Evolutionary conservation across 37 sponge, comb jelly and placozoan genomes (phyloP), one percentile per base, ranked within the genome.

Genomic region (Chondrilla cf. caribensis): DNA sequence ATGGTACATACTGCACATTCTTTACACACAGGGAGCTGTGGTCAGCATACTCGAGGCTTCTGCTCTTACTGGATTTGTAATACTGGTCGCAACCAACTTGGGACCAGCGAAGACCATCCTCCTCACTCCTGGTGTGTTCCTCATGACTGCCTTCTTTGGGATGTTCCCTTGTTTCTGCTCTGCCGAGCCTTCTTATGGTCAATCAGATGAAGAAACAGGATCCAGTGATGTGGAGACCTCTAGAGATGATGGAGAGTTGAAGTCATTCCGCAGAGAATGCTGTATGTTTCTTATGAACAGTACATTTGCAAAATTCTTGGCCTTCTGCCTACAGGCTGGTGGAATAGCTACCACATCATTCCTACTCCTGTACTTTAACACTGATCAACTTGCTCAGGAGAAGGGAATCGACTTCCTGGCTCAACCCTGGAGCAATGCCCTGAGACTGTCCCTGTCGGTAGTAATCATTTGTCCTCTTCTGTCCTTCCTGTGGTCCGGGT

Each of bases 31-130:
- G 76, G 76, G 76, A 38, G 2, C 40, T 2, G 1, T 73, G 2
- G 43, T 73, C 41, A 43, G 25, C 6, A 18, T 73, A n/a, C 2
- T 73, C 1, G 76, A 73, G 6, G 41, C 76, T 39, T 3, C 25
- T 9, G 83, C 86, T 4, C 78, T 87, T 67, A 70, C 62, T 35
- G 65, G 67, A 15, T 80, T 87, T 65, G 79, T 84, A 31, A 83
- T 82, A 14, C 44, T 81, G 8, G 85, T 84, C 0, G 81, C 83
- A 28, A 33, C 59, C 3, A 8, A 70, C 0, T 65, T 91, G 11
- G 70, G 77, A 18, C 86, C 88, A 2, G 80, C 2, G 8, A 3
- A 79, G 2, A 15, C 83, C 35, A 54, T 87, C 32, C 80, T 91
- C 9, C 31, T 81, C 28, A 64, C 84, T 25, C 35, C 77, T 72